Percentiles rank a stretch among this genome's conserved stretches.
These are phyloP conservation scores for Phalacrocorax carbo DNA, from an alignment of 2,113 vertebrate species.

Conservation along the genomic window DNA sequence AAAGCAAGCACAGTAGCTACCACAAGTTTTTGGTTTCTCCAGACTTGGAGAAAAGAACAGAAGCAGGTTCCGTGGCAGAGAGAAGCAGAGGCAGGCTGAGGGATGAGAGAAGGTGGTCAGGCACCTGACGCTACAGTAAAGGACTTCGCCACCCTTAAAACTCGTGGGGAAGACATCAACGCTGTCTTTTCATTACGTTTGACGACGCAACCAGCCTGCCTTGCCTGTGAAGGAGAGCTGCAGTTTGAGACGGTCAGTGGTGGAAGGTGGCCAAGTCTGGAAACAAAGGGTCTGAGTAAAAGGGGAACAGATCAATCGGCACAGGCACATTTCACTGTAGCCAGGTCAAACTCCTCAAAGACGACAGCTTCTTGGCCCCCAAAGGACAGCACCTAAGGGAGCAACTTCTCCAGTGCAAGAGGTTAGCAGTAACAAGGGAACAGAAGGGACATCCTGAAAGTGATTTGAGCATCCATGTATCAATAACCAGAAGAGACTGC, in stretches of 20 bases:
- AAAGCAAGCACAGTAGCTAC: neutral
- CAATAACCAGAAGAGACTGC: neutral
- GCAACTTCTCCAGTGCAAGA: neutral
- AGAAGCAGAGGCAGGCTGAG: neutral
- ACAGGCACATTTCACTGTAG: neutral
- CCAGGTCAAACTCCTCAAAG: neutral
- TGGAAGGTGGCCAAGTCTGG: neutral
- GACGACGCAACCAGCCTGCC: neutral
- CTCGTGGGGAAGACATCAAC: accelerated
- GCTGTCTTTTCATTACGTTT: neutral
- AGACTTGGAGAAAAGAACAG: neutral
- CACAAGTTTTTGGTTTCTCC: neutral
- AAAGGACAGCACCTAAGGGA: neutral
- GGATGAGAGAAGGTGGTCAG: neutral
- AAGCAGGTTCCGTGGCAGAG: neutral
- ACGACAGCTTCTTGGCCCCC: neutral
- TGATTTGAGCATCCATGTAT: neutral
- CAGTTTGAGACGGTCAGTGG: neutral
- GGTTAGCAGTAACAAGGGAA: neutral
- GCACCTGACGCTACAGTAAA: neutral
- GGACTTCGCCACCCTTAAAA: neutral
- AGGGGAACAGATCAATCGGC: neutral
- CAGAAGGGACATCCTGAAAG: neutral
- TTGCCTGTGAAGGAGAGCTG: neutral
- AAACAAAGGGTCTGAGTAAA: neutral